A percentile compares a stretch with the other conserved stretches of the same genome.
Conservation (phyloP, 2,113 vertebrate species). For the Aegithalos caudatus region DNA sequence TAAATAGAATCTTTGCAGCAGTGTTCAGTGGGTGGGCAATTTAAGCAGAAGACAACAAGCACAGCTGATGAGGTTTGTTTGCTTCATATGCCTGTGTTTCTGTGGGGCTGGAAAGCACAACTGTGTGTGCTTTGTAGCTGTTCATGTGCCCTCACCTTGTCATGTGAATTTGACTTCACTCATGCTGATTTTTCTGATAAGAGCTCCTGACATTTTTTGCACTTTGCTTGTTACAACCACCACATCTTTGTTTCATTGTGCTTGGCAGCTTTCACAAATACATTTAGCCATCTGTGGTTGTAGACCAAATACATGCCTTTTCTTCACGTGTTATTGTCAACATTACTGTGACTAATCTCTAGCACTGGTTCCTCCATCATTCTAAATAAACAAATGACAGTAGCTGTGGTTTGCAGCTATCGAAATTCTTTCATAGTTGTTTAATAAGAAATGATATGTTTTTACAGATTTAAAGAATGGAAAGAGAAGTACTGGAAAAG, state of each 20-base stretch:
- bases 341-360: neutral
- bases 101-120: neutral
- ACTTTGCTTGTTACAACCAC: neutral
- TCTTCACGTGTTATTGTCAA: neutral
- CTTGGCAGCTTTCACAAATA: neutral
- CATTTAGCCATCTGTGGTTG: conserved; percentile 9
- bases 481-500: neutral
- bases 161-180: neutral
- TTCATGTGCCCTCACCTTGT: neutral
- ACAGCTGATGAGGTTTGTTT: neutral
- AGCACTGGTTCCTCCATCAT: neutral
- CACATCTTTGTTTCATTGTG: neutral
- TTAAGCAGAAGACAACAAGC: conserved; percentile 1
- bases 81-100: neutral
- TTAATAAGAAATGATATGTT: neutral
- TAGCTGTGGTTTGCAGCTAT: neutral
- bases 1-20: conserved; percentile 12
- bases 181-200: neutral
- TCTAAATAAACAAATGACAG: neutral
- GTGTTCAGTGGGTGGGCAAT: conserved; percentile 2
- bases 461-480: neutral
- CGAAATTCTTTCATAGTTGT: neutral
- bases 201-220: neutral
- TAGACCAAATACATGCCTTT: conserved; percentile 11
- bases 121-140: neutral